A percentile compares a stretch with the other conserved stretches of the same genome.
Conservation (phyloP, 1,140 invertebrate genomes). For the Cataglyphis hispanica region DNA sequence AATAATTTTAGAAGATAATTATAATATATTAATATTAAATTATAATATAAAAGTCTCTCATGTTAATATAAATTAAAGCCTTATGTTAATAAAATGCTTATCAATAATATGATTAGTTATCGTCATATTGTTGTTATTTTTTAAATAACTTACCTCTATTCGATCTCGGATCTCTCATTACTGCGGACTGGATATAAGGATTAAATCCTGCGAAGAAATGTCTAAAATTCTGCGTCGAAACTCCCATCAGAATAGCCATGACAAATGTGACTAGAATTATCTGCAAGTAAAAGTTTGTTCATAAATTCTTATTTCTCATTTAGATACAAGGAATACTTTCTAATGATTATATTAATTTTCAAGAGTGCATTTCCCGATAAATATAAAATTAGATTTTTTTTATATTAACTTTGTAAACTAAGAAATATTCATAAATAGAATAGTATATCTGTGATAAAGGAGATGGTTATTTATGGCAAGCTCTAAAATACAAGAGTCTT, state of each 20-base stretch:
- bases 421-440: not conserved
- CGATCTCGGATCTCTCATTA: slow-evolving; percentile 83
- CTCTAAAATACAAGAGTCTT: not conserved
- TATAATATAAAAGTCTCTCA: not conserved
- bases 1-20: not conserved
- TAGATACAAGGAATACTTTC: no score
- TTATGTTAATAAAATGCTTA: not conserved
- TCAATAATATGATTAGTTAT: no score
- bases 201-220: slow-evolving; percentile 83
- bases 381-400: not conserved
- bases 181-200: slow-evolving; percentile 73
- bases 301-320: not conserved
- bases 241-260: slow-evolving; percentile 74
- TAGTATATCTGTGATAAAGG: not conserved
- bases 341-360: no score
- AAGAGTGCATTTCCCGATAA: not conserved
- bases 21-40: no score
- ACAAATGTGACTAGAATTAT: slow-evolving; percentile 78
- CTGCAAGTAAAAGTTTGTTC: slow-evolving; percentile 73
- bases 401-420: not conserved
- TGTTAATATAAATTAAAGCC: not conserved
- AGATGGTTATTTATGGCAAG: not conserved
- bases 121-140: not conserved
- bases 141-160: slow-evolving; percentile 79
- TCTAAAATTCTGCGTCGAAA: slow-evolving; percentile 80